Percentiles rank a stretch among this genome's conserved stretches.
Conservation (phyloP, 2,113 vertebrate genomes). For the Lathamus discolor region DNA sequence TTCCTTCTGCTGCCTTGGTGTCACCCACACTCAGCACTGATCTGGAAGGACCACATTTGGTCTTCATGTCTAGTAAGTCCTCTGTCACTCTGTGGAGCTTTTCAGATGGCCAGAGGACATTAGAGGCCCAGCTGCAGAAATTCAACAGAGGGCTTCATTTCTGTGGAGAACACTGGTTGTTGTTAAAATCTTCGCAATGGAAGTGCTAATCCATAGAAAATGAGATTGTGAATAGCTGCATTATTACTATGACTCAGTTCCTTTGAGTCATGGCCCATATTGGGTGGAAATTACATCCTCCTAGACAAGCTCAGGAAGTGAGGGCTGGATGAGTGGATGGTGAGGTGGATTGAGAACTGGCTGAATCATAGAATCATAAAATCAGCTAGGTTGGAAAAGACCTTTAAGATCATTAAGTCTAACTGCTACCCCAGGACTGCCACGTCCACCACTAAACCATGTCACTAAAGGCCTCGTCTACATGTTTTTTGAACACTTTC, state of each 20-base stretch:
- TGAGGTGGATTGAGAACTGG: background rate
- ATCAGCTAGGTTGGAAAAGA: background rate
- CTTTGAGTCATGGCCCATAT: background rate
- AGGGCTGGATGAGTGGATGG: background rate
- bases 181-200: background rate
- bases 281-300: background rate
- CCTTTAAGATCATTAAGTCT: background rate
- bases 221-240: background rate
- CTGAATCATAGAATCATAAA: background rate
- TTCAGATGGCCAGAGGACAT: background rate
- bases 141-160: background rate
- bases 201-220: conserved; percentile 24
- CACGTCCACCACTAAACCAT: background rate
- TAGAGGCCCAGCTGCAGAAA: background rate
- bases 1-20: background rate
- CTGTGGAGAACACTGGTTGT: background rate
- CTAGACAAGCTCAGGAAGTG: background rate
- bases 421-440: background rate
- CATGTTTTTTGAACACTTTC: background rate
- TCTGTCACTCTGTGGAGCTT: background rate
- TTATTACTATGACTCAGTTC: conserved; percentile 20
- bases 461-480: background rate
- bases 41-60: background rate
- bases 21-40: background rate
- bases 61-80: background rate